phyloP scores from a whole-genome alignment of 2,113 vertebrate genomes.

The Xenus cinereus region DNA sequence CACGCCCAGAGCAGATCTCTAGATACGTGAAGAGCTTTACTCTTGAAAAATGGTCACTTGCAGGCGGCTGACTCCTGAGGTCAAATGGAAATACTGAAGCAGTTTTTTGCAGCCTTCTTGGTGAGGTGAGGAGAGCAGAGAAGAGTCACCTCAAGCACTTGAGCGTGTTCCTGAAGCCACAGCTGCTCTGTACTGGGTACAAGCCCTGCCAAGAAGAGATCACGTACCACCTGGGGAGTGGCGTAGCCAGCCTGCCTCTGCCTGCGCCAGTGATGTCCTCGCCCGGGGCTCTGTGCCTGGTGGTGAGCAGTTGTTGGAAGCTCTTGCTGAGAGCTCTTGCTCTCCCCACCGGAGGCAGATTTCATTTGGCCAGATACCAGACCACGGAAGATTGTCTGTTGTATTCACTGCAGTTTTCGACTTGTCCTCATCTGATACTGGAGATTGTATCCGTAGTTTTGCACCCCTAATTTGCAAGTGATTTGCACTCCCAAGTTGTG shows the following conservation, averaged over 20 bases:
- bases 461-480: neutral
- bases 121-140: neutral
- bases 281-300: neutral
- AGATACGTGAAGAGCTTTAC: neutral
- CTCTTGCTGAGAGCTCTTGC: accelerated
- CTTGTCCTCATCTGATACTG: neutral
- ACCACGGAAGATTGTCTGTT: neutral
- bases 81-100: neutral
- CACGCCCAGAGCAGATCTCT: neutral
- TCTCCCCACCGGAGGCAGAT: neutral
- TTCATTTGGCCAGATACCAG: neutral
- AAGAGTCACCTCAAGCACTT: neutral
- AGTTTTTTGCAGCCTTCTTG: neutral
- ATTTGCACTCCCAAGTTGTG: neutral
- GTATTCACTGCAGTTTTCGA: neutral
- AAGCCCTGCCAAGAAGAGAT: neutral
- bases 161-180: neutral
- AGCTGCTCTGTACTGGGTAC: neutral
- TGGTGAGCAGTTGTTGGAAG: neutral
- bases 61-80: neutral
- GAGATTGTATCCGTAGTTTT: neutral
- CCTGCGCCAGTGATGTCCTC: neutral
- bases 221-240: neutral
- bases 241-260: neutral
- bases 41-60: neutral